Evolutionary conservation across 2,797 vertebrate species (phyloP).

Genomic region (Percopsis omiscomaycus): DNA sequence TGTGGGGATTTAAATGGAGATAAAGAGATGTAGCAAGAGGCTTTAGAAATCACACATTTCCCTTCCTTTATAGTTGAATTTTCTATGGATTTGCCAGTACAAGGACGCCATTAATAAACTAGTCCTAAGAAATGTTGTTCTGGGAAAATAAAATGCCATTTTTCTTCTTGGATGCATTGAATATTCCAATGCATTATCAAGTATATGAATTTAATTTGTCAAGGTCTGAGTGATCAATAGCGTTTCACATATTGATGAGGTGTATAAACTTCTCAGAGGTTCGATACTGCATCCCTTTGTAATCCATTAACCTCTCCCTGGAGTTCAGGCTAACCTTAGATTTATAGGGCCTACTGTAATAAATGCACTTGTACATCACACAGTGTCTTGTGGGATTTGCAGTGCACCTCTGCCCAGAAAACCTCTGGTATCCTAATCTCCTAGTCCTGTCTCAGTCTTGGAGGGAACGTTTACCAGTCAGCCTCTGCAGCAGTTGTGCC

Average conservation of each 20-base stretch:
- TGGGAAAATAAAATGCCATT: slow-evolving; percentile 35
- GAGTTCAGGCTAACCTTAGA: slow-evolving; percentile 84
- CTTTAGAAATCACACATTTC: slow-evolving; percentile 10
- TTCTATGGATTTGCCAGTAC: slow-evolving; percentile 44
- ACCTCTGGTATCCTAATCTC: slow-evolving; percentile 54
- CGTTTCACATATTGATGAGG: slow-evolving; percentile 83
- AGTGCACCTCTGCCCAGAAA: slow-evolving; percentile 71
- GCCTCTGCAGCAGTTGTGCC: slow-evolving; percentile 27
- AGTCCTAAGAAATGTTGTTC: slow-evolving; percentile 23
- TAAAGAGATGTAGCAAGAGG: too few relatives aligned
- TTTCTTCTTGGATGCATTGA: slow-evolving; percentile 56
- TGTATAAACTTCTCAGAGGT: slow-evolving; percentile 84
- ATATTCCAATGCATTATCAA: slow-evolving; percentile 75
- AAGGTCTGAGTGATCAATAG: slow-evolving; percentile 81
- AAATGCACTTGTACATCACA: slow-evolving; percentile 87
- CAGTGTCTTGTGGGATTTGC: slow-evolving; percentile 81
- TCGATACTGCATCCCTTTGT: slow-evolving; percentile 85
- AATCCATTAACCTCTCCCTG: slow-evolving; percentile 87
- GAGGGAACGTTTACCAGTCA: slow-evolving; percentile 23
- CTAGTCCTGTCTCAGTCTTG: slow-evolving; percentile 55
- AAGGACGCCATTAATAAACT: slow-evolving; percentile 49
- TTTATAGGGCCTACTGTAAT: slow-evolving; percentile 84
- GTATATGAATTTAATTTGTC: slow-evolving; percentile 84
- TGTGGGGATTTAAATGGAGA: too few relatives aligned
- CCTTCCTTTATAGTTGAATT: slow-evolving; percentile 23